These are phyloP conservation scores for Scaeva pyrastri DNA, from an alignment of 2,888 invertebrate species.

Conservation along the genomic window DNA sequence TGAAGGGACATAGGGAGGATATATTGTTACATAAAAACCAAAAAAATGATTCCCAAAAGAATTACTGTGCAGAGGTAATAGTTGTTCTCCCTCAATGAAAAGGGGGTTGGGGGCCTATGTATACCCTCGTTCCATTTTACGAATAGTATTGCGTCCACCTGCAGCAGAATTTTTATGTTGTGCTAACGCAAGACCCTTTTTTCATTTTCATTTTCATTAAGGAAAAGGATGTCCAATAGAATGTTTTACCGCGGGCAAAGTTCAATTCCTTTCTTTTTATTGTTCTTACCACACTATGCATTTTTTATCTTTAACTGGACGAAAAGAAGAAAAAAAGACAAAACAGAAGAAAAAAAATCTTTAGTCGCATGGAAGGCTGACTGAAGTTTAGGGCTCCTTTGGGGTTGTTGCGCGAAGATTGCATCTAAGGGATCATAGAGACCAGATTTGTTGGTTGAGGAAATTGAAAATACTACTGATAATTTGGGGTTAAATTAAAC, in stretches of 20 bases:
- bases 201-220: slow-evolving; percentile 29
- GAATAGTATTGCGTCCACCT: slow-evolving; percentile 65
- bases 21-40: slow-evolving; percentile 64
- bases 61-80: slow-evolving; percentile 52
- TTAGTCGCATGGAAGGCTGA: not conserved
- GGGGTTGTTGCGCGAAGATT: slow-evolving; percentile 72
- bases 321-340: not conserved
- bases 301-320: slow-evolving; percentile 58
- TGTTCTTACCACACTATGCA: slow-evolving; percentile 63
- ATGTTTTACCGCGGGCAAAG: slow-evolving; percentile 66
- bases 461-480: slow-evolving; percentile 71
- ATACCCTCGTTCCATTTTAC: not conserved
- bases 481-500: slow-evolving; percentile 62
- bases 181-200: slow-evolving; percentile 74
- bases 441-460: slow-evolving; percentile 39
- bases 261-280: slow-evolving; percentile 32
- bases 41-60: slow-evolving; percentile 61
- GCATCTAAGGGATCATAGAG: slow-evolving; percentile 53
- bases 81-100: not conserved
- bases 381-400: slow-evolving; percentile 63
- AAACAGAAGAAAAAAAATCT: slow-evolving; percentile 6
- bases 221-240: slow-evolving; percentile 52
- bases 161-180: slow-evolving; percentile 73
- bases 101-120: not conserved
- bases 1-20: slow-evolving; percentile 33